A percentile compares a stretch with the other conserved stretches of the same genome.
phyloP scores from a whole-genome alignment of 1,140 invertebrate genomes.

The Gonatopus flavifemur region DNA sequence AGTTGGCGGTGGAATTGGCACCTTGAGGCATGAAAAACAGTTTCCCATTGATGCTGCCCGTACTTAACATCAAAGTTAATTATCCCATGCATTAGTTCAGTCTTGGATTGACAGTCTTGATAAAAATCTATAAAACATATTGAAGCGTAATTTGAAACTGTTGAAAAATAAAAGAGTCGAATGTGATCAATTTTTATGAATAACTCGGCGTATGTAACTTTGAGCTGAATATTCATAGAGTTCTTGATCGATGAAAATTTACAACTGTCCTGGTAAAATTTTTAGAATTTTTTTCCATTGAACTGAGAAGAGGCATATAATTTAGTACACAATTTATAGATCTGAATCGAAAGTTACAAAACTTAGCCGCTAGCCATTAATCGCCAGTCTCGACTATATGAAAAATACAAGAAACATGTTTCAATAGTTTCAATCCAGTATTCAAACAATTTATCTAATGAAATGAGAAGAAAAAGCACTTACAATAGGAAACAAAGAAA shows the following conservation, averaged over 20 bases:
- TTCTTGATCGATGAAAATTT: background rate
- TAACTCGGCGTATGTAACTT: background rate
- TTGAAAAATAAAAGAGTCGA: background rate
- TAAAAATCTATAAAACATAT: constrained; percentile 39
- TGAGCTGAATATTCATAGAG: background rate
- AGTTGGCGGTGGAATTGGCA: constrained; percentile 64
- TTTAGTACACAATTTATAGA: no score
- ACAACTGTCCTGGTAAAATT: background rate
- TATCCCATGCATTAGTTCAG: constrained; percentile 54
- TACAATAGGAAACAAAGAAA: no score
- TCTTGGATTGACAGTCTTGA: constrained; percentile 54
- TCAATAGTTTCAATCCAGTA: no score
- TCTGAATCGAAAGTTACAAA: no score
- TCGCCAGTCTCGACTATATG: no score
- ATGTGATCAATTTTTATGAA: background rate
- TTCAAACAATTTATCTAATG: no score
- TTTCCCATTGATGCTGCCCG: constrained; percentile 73
- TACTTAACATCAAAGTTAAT: constrained; percentile 46
- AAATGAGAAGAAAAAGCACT: no score
- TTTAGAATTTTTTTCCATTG: no score
- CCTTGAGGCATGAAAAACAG: constrained; percentile 75
- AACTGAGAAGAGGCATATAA: no score
- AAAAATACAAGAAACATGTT: no score
- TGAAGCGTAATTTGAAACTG: background rate
- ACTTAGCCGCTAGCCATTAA: no score